phyloP scores from a whole-genome alignment of 2,797 vertebrate species.

The Echeneis naucrates region DNA sequence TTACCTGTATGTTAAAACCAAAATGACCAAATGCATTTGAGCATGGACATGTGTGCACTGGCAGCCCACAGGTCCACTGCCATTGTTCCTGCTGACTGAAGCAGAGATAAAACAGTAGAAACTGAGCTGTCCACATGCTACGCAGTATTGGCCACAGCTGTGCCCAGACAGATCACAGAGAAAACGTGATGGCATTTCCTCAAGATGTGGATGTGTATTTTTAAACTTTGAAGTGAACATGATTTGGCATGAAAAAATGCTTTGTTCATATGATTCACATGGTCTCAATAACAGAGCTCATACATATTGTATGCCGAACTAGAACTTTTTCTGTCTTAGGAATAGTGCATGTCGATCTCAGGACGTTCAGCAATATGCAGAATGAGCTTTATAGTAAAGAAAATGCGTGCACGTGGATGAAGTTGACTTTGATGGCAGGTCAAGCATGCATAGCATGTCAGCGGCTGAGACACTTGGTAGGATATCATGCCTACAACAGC shows the following conservation, averaged over 20 bases:
- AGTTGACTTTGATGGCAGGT: conserved; percentile 29
- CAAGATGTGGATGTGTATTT: conserved; percentile 88
- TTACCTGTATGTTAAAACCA: too few species aligned
- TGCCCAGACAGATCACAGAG: conserved; percentile 83
- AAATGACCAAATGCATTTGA: background rate
- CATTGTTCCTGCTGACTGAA: conserved; percentile 62
- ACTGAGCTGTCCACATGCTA: conserved; percentile 78
- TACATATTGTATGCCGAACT: conserved; percentile 78
- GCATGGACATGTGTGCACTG: conserved; percentile 7
- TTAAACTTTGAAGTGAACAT: conserved; percentile 91
- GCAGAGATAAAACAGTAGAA: conserved; percentile 73
- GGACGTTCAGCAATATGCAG: conserved; percentile 47
- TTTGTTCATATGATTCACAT: conserved; percentile 91
- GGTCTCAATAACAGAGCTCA: conserved; percentile 87
- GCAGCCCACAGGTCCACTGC: conserved; percentile 50
- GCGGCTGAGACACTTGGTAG: conserved; percentile 26
- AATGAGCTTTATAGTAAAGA: conserved; percentile 45
- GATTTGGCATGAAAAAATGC: conserved; percentile 90
- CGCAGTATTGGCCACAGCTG: conserved; percentile 82
- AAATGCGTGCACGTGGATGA: conserved; percentile 9
- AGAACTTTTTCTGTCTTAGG: conserved; percentile 43
- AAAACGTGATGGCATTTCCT: conserved; percentile 93
- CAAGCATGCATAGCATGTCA: conserved; percentile 40
- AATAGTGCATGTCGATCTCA: conserved; percentile 54
- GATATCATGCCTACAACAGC: conserved; percentile 34